Percentiles rank a stretch among this genome's conserved stretches.
These are phyloP conservation scores for Hedya salicella DNA, from an alignment of 2,888 invertebrate genomes.

Conservation along the genomic window DNA sequence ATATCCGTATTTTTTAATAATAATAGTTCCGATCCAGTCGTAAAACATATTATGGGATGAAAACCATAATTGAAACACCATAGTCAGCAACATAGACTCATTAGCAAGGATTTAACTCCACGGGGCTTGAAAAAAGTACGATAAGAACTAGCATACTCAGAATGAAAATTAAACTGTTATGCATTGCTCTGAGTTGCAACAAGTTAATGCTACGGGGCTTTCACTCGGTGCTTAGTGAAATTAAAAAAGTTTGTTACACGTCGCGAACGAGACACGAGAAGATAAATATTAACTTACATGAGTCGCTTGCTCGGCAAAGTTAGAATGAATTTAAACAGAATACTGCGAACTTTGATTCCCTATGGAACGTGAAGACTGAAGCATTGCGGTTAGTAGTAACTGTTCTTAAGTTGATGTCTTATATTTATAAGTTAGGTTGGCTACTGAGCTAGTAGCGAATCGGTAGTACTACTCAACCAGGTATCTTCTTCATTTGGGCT, in stretches of 20 bases:
- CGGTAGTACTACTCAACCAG: too few species aligned
- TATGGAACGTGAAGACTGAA: neutral
- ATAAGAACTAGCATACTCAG: too few species aligned
- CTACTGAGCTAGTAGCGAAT: too few species aligned
- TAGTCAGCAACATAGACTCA: too few species aligned
- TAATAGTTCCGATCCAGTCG: too few species aligned
- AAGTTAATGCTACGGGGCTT: conserved; percentile 28
- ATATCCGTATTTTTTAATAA: too few species aligned
- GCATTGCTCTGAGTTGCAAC: conserved; percentile 29
- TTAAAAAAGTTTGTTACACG: conserved; percentile 42
- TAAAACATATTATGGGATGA: too few species aligned
- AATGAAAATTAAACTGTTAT: conserved; percentile 12
- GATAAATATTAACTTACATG: conserved; percentile 43
- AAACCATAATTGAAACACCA: too few species aligned
- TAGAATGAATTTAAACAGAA: conserved; percentile 36
- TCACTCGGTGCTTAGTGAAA: conserved; percentile 41
- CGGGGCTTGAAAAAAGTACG: neutral
- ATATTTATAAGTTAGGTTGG: too few species aligned
- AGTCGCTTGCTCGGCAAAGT: conserved; percentile 35
- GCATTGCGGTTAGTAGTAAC: neutral
- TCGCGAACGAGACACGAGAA: conserved; percentile 33
- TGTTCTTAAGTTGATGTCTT: neutral
- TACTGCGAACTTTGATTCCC: conserved; percentile 30
- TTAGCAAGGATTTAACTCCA: neutral
- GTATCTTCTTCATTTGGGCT: too few species aligned